Percentiles rank a stretch among this genome's conserved stretches.
Conservation (phyloP, 1,140 invertebrate genomes). For the Diprion similis region DNA sequence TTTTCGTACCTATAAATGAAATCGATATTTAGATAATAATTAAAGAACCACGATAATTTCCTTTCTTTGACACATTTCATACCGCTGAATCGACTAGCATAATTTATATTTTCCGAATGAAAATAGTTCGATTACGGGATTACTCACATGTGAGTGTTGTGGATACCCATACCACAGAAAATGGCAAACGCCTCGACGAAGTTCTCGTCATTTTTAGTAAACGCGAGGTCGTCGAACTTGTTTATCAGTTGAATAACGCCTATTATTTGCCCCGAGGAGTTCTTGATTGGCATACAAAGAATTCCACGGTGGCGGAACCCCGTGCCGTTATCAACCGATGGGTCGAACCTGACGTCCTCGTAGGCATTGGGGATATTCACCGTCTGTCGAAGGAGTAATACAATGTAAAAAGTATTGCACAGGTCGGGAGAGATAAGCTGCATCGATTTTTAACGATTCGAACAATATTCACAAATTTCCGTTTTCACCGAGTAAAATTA, state of each 20-base stretch:
- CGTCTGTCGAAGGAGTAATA: constrained; percentile 65
- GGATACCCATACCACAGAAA: constrained; percentile 97
- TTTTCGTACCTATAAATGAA: constrained; percentile 79
- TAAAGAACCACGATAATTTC: neutral
- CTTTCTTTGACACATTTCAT: neutral
- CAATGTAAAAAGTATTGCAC: neutral
- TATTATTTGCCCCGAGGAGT: constrained; percentile 87
- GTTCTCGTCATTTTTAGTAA: constrained; percentile 92
- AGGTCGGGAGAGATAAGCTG: no score
- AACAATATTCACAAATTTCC: no score
- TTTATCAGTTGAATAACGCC: constrained; percentile 94
- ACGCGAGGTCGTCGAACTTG: constrained; percentile 88
- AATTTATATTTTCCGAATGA: neutral
- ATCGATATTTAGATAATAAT: no score
- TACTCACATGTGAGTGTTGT: constrained; percentile 91
- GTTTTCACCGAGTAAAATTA: no score
- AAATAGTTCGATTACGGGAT: constrained; percentile 2
- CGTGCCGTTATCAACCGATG: constrained; percentile 78
- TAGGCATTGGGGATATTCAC: constrained; percentile 92
- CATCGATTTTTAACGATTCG: no score
- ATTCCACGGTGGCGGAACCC: constrained; percentile 85
- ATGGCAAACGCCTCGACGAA: constrained; percentile 96
- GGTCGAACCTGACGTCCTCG: constrained; percentile 90
- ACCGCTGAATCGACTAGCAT: neutral
- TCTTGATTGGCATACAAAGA: constrained; percentile 92